Conservation (phyloP, 2,888 invertebrate species). For the Drosophila macrospina region DNA sequence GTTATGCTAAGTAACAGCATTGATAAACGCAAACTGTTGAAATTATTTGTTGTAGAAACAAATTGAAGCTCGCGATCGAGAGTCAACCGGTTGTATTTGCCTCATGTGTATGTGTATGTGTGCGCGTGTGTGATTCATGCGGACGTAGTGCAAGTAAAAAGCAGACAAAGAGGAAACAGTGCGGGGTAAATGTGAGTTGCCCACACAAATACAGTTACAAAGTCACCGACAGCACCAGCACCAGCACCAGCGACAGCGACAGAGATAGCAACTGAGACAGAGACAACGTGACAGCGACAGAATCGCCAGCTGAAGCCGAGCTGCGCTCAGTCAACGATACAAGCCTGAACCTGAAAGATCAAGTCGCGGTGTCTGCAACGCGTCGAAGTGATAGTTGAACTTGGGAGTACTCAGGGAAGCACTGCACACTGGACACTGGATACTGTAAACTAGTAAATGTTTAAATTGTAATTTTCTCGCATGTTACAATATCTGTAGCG, state of each 20-base stretch:
- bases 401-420: slow-evolving; percentile 20
- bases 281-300: too few species aligned
- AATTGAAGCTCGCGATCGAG: slow-evolving; percentile 43
- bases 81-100: slow-evolving; percentile 41
- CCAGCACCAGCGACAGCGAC: background rate
- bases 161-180: background rate
- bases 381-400: slow-evolving; percentile 47
- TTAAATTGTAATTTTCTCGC: background rate
- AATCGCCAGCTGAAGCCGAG: slow-evolving; percentile 30
- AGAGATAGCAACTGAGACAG: slow-evolving; percentile 2
- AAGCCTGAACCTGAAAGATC: slow-evolving; percentile 75
- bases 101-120: slow-evolving; percentile 22
- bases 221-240: background rate
- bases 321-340: slow-evolving; percentile 66
- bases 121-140: slow-evolving; percentile 41
- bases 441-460: too few species aligned
- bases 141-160: slow-evolving; percentile 1
- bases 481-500: slow-evolving; percentile 7
- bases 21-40: slow-evolving; percentile 43
- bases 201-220: background rate
- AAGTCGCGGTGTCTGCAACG: slow-evolving; percentile 49
- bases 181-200: background rate
- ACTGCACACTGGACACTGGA: slow-evolving; percentile 12
- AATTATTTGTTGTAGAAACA: slow-evolving; percentile 29
- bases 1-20: slow-evolving; percentile 58